phyloP scores from a whole-genome alignment of 2,113 vertebrate species.

The Callorhinus ursinus region DNA sequence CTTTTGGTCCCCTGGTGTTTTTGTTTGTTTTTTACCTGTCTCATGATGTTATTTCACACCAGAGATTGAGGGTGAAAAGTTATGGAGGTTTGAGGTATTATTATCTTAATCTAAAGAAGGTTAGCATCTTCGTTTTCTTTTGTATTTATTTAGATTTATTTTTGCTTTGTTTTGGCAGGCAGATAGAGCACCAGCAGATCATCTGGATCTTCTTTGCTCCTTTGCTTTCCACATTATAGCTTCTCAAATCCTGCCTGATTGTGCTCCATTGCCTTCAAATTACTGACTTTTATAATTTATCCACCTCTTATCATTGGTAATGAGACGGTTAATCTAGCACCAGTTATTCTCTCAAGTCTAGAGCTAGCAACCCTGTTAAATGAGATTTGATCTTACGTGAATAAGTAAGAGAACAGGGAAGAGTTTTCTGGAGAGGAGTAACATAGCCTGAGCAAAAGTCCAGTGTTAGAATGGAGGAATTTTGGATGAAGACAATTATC shows the following conservation, averaged over 20 bases:
- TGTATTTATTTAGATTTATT: not conserved
- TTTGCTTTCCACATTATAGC: not conserved
- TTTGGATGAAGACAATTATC: not conserved
- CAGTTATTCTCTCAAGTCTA: not conserved
- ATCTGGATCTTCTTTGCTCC: not conserved
- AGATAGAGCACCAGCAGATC: not conserved
- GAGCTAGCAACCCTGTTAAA: not conserved
- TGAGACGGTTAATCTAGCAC: not conserved
- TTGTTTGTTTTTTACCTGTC: not conserved
- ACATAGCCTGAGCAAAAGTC: not conserved
- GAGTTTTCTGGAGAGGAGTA: not conserved
- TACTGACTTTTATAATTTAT: not conserved
- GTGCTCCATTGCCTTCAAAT: not conserved
- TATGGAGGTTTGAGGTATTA: not conserved
- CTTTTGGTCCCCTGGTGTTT: not conserved
- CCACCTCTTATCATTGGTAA: not conserved
- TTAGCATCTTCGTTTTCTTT: not conserved
- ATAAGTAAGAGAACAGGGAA: not conserved
- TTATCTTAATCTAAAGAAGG: not conserved
- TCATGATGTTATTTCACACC: not conserved
- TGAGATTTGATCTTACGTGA: not conserved
- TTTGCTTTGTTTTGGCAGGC: not conserved
- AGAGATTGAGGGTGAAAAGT: not conserved
- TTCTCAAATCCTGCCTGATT: not conserved
- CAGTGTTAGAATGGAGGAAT: not conserved